These are phyloP conservation scores for Bradypodion ventrale DNA, from an alignment of 2,797 vertebrate species.

Conservation along the genomic window DNA sequence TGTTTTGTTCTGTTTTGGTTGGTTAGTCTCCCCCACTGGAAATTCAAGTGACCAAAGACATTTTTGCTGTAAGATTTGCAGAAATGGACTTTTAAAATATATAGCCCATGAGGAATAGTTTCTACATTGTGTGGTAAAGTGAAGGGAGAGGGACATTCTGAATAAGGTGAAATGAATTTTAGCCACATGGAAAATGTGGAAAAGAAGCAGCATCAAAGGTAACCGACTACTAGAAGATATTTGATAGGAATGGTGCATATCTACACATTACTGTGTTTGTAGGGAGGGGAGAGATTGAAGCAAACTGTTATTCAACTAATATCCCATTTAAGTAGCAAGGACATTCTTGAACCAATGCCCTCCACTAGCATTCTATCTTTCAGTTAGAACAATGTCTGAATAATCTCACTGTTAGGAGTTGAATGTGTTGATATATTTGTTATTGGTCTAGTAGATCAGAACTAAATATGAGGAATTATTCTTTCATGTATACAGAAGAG, in stretches of 20 bases:
- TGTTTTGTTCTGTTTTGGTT: background rate
- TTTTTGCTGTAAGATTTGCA: background rate
- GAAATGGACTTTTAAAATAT: no score
- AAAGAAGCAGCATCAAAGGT: no score
- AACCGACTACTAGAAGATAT: background rate
- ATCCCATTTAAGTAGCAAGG: background rate
- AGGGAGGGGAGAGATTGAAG: background rate
- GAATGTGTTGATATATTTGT: background rate
- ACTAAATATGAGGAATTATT: background rate
- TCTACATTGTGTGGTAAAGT: background rate
- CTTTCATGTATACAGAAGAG: background rate
- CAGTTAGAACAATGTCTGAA: background rate
- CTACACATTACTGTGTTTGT: background rate
- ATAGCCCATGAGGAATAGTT: background rate
- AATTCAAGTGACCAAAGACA: background rate
- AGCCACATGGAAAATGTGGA: no score
- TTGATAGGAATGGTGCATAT: background rate
- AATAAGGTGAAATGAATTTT: background rate
- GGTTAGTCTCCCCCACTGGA: background rate
- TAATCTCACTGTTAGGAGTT: background rate
- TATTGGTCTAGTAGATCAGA: background rate
- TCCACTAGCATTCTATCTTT: background rate
- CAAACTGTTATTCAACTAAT: background rate
- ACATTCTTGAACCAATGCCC: background rate
- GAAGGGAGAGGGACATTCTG: background rate